Conservation (phyloP, 53 echinoderm and acorn worm genomes). For the Holothuria scabra region DNA sequence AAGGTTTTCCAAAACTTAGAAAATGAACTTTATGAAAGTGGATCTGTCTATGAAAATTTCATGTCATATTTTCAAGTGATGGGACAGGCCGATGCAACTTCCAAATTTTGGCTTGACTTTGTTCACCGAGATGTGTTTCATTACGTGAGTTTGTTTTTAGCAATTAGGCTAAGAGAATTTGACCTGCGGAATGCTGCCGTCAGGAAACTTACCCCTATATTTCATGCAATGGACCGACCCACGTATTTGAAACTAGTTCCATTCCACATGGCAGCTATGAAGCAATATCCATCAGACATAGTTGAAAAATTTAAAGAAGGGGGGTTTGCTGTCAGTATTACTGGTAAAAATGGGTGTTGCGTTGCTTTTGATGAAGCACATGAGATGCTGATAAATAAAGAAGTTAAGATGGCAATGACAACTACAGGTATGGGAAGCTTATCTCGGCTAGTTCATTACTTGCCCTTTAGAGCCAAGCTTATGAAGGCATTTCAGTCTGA, state of each 20-base stretch:
- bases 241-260: slow-evolving; percentile 43
- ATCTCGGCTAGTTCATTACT: background rate
- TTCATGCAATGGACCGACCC: slow-evolving; percentile 22
- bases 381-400: slow-evolving; percentile 72
- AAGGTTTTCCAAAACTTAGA: too few relatives aligned
- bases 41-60: too few relatives aligned
- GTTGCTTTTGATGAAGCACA: slow-evolving; percentile 69
- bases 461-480: slow-evolving; percentile 1
- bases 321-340: too few relatives aligned
- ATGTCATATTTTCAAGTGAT: too few relatives aligned
- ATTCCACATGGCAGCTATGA: slow-evolving; percentile 33
- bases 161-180: too few relatives aligned
- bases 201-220: background rate
- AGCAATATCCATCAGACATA: slow-evolving; percentile 37
- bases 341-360: slow-evolving; percentile 51
- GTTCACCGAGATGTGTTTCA: too few relatives aligned
- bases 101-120: too few relatives aligned
- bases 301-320: slow-evolving; percentile 55
- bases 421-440: background rate
- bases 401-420: slow-evolving; percentile 63
- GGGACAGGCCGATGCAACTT: too few relatives aligned
- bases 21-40: too few relatives aligned
- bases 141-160: too few relatives aligned
- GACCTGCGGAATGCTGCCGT: background rate
- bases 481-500: background rate